Evolutionary conservation across 2,797 vertebrate species (phyloP).

Genomic region (Gymnoscopelus microlampas): DNA sequence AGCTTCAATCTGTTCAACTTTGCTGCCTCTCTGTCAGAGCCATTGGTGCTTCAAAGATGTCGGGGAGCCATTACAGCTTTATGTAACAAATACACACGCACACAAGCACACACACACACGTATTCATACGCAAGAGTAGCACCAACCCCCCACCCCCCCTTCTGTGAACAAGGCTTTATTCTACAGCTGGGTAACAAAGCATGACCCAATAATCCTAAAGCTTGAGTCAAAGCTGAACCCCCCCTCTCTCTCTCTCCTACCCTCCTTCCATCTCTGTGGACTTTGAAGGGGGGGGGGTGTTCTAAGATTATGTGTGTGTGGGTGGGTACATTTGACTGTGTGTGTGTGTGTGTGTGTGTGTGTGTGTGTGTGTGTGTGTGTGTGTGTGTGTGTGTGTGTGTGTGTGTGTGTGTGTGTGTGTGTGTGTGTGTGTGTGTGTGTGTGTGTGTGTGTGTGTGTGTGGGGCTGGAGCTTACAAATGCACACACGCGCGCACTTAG

Average conservation of each 20-base stretch:
- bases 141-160: conserved; percentile 28
- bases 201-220: conserved; percentile 87
- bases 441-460: conserved; percentile 10
- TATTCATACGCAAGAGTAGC: conserved; percentile 20
- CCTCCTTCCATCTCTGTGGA: conserved; percentile 79
- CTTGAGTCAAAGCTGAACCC: conserved; percentile 80
- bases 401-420: conserved; percentile 19
- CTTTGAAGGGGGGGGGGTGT: conserved; percentile 58
- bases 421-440: conserved; percentile 29
- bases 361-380: conserved; percentile 23
- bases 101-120: conserved; percentile 30
- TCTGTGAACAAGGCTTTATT: conserved; percentile 81
- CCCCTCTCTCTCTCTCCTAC: conserved; percentile 64
- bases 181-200: conserved; percentile 87
- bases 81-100: conserved; percentile 52
- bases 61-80: conserved; percentile 69
- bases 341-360: conserved; percentile 12
- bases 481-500: conserved; percentile 63
- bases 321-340: conserved; percentile 38
- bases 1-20: conserved; percentile 64
- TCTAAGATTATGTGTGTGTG: neutral
- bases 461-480: conserved; percentile 53
- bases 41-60: conserved; percentile 59
- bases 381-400: conserved; percentile 27
- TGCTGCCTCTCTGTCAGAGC: conserved; percentile 48